Evolutionary conservation across 2,888 invertebrate genomes (phyloP).

Genomic region (Hypsopygia costalis): DNA sequence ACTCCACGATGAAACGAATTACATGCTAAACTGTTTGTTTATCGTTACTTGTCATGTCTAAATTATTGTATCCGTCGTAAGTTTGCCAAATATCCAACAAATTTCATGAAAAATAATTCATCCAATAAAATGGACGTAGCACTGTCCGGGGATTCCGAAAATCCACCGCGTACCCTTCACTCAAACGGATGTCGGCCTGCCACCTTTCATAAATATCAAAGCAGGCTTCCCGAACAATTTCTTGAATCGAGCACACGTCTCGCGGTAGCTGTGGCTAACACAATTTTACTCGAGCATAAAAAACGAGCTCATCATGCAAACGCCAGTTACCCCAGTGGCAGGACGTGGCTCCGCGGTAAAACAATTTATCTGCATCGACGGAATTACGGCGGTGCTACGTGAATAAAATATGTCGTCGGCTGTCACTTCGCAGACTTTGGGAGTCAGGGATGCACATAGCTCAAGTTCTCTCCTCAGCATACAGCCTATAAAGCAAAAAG

Average conservation of each 20-base stretch:
- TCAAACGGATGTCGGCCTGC: conserved; percentile 59
- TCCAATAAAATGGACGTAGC: conserved; percentile 5
- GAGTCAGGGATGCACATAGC: conserved; percentile 43
- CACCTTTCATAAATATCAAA: conserved; percentile 77
- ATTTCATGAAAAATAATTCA: neutral
- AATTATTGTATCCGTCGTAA: no score
- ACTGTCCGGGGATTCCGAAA: conserved; percentile 38
- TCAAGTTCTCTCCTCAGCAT: no score
- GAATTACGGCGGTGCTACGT: conserved; percentile 73
- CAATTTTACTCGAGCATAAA: conserved; percentile 79
- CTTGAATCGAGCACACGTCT: conserved; percentile 66
- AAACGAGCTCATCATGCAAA: conserved; percentile 80
- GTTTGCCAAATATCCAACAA: no score
- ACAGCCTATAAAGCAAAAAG: no score
- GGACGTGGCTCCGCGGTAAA: conserved; percentile 77
- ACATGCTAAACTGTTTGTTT: no score
- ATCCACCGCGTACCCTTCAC: conserved; percentile 56
- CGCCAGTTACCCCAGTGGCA: conserved; percentile 77
- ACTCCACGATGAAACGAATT: no score
- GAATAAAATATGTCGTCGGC: conserved; percentile 79
- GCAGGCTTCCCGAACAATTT: conserved; percentile 69
- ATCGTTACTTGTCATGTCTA: no score
- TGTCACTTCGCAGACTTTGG: conserved; percentile 68
- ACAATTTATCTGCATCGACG: conserved; percentile 81
- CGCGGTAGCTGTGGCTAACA: conserved; percentile 64